Evolutionary conservation across 2,113 vertebrate species (phyloP).

Genomic region (Falco punctatus): DNA sequence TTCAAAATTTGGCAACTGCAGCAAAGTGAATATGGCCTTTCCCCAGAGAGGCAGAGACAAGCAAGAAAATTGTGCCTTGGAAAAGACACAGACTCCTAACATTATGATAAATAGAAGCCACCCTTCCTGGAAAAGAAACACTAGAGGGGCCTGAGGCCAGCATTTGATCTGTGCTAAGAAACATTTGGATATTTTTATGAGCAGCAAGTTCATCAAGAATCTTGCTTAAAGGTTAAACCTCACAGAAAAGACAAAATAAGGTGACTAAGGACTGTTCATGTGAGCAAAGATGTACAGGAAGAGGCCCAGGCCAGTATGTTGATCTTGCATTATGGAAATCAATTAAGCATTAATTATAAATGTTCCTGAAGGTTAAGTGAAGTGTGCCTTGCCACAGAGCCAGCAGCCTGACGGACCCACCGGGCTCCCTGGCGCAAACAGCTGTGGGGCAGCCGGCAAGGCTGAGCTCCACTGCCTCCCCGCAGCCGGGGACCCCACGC

Average conservation of each 20-base stretch:
- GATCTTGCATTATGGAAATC: conserved; percentile 73
- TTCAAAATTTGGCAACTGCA: not conserved
- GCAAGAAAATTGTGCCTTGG: conserved; percentile 33
- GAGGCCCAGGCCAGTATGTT: conserved; percentile 42
- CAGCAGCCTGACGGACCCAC: not conserved
- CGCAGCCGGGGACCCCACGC: not conserved
- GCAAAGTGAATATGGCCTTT: not conserved
- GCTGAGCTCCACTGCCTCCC: not conserved
- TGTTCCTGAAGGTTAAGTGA: conserved; percentile 68
- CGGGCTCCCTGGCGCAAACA: not conserved
- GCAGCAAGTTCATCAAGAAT: conserved; percentile 50
- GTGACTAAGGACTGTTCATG: conserved; percentile 56
- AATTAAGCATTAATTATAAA: conserved; percentile 69
- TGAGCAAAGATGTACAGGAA: conserved; percentile 61
- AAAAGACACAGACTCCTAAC: conserved; percentile 19
- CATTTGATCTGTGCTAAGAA: conserved; percentile 51
- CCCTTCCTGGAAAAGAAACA: conserved; percentile 46
- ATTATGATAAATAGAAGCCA: conserved; percentile 54
- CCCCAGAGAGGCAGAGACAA: not conserved
- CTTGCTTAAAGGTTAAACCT: conserved; percentile 62
- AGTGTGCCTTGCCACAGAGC: conserved; percentile 14
- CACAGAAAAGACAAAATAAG: conserved; percentile 66
- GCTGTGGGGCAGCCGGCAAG: not conserved
- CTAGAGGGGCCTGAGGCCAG: conserved; percentile 28
- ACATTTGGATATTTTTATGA: conserved; percentile 66